phyloP scores from a whole-genome alignment of 2,888 invertebrate genomes.

The Agonopterix alstromeriana region DNA sequence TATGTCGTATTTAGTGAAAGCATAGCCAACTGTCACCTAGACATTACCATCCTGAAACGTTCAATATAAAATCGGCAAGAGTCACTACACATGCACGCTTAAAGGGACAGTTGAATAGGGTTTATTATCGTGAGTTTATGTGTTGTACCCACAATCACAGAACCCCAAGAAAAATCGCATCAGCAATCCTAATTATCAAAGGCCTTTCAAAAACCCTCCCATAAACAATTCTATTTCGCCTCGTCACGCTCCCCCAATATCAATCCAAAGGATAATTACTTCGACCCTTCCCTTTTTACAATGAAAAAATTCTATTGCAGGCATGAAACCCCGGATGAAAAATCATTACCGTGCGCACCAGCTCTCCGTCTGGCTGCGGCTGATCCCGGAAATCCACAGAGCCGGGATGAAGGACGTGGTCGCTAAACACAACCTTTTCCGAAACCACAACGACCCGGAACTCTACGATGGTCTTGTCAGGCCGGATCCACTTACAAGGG shows the following conservation, averaged over 20 bases:
- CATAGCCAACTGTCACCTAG: no score
- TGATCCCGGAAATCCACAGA: conserved; percentile 93
- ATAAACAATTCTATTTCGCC: conserved; percentile 20
- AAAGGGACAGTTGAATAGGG: no score
- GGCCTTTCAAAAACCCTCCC: no score
- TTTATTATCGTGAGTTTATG: no score
- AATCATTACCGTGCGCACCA: conserved; percentile 98
- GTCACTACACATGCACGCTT: no score
- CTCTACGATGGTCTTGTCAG: conserved; percentile 93
- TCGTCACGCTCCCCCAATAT: conserved; percentile 24
- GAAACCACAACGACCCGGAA: conserved; percentile 91
- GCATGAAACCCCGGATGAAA: conserved; percentile 93
- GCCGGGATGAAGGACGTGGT: conserved; percentile 94
- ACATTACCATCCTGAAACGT: no score
- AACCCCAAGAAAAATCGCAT: no score
- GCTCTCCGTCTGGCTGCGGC: conserved; percentile 94
- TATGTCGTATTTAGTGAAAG: no score
- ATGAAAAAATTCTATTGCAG: conserved; percentile 73
- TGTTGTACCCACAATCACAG: no score
- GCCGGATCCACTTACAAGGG: conserved; percentile 85
- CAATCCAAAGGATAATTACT: conserved; percentile 42
- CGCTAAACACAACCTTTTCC: conserved; percentile 92
- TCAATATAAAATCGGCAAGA: no score
- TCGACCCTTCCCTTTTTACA: conserved; percentile 30
- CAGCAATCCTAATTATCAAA: no score